Evolutionary conservation across 2,888 invertebrate genomes (phyloP).

Genomic region (Stegana nigrithorax): DNA sequence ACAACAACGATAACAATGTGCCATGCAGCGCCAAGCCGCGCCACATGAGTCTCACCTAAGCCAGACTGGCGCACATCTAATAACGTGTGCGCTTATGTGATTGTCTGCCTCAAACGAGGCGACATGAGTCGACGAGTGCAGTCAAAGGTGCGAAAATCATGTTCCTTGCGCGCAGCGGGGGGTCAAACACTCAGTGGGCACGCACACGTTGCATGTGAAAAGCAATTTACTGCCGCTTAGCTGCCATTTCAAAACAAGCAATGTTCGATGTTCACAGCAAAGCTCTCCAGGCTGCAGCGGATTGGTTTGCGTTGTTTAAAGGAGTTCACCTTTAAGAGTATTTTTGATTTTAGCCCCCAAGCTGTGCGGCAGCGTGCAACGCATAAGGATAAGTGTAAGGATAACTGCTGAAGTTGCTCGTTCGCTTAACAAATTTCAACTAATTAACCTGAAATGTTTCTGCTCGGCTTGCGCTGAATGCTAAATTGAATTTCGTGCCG

Average conservation of each 20-base stretch:
- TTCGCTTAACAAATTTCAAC: constrained; percentile 5
- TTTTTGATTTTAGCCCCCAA: neutral
- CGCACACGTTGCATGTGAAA: neutral
- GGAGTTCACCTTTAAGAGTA: no score
- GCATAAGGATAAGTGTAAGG: neutral
- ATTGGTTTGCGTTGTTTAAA: no score
- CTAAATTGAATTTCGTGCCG: constrained; percentile 13
- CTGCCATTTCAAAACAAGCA: no score
- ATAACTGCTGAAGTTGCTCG: neutral
- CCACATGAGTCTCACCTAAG: constrained; percentile 1
- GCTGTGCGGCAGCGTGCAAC: neutral
- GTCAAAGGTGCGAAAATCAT: constrained; percentile 4
- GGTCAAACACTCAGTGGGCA: neutral
- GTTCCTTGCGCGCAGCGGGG: neutral
- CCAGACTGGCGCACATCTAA: neutral
- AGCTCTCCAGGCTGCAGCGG: no score
- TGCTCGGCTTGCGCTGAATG: constrained; percentile 1
- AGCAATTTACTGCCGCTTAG: no score
- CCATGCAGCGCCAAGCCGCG: neutral
- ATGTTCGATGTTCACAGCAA: no score
- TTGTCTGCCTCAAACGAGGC: neutral
- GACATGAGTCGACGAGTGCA: neutral
- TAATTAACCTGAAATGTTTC: constrained; percentile 16
- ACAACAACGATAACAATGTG: constrained; percentile 9
- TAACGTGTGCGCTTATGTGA: constrained; percentile 2